These are phyloP conservation scores for Smittia aterrima DNA, from an alignment of 2,888 invertebrate genomes.

Conservation along the genomic window DNA sequence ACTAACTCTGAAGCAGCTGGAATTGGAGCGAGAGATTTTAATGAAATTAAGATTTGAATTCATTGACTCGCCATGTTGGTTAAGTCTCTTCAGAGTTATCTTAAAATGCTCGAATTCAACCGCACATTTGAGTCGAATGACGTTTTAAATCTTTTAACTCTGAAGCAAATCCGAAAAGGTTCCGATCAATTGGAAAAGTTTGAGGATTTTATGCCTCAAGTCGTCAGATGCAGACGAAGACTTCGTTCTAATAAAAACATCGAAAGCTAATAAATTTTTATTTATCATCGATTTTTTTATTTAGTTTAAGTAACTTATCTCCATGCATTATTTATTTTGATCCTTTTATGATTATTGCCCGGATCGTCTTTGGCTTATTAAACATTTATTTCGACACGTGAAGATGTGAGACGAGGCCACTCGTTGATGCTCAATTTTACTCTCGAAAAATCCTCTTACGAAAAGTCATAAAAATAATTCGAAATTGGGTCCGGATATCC, in stretches of 20 bases:
- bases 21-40: conserved; percentile 16
- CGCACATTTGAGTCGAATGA: no score
- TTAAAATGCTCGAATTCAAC: no score
- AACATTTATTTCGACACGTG: conserved; percentile 39
- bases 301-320: neutral
- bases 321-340: conserved; percentile 37
- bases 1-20: neutral
- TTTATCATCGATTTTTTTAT: conserved; percentile 33
- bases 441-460: conserved; percentile 9
- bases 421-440: neutral
- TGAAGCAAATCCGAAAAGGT: no score
- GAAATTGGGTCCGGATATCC: conserved; percentile 35
- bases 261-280: conserved; percentile 28
- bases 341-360: conserved; percentile 39
- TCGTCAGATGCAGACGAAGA: no score
- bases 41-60: neutral
- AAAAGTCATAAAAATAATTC: conserved; percentile 41
- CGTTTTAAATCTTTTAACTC: no score
- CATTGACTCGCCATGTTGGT: no score
- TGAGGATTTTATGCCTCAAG: no score
- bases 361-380: conserved; percentile 26
- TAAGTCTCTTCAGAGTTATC: no score
- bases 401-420: conserved; percentile 9
- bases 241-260: neutral
- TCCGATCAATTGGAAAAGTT: no score